phyloP scores from a whole-genome alignment of 1,140 invertebrate genomes.

The Anoplolepis gracilipes region DNA sequence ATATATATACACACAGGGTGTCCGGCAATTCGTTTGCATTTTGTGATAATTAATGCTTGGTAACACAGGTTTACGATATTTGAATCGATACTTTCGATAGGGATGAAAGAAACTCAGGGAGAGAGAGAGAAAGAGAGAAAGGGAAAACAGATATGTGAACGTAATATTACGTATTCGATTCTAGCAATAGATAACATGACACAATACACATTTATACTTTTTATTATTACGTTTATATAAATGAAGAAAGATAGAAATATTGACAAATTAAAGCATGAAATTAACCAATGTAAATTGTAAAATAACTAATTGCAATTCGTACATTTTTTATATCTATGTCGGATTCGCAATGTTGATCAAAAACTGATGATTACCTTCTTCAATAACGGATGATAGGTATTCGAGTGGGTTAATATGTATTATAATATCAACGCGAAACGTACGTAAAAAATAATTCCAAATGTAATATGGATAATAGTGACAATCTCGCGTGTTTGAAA shows the following conservation, averaged over 20 bases:
- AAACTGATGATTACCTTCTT: background rate
- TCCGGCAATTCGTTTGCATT: too few relatives aligned
- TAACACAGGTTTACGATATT: background rate
- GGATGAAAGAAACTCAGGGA: slow-evolving; percentile 33
- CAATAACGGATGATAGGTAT: background rate
- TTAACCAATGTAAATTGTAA: background rate
- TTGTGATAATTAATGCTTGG: slow-evolving; percentile 39
- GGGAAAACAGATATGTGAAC: background rate
- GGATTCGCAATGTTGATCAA: background rate
- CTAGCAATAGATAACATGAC: background rate
- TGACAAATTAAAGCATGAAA: background rate
- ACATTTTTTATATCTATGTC: background rate
- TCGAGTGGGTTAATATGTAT: background rate
- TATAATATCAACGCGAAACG: background rate
- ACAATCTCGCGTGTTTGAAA: background rate
- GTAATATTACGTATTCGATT: slow-evolving; percentile 2
- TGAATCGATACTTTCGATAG: slow-evolving; percentile 5
- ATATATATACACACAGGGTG: too few relatives aligned
- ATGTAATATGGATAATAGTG: background rate
- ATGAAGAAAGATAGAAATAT: background rate
- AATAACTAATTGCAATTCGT: background rate
- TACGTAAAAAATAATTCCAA: slow-evolving; percentile 1
- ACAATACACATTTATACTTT: background rate
- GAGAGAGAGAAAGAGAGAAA: background rate
- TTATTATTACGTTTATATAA: background rate